These are phyloP conservation scores for Pogona vitticeps DNA, from an alignment of 2,113 vertebrate genomes.

Conservation along the genomic window DNA sequence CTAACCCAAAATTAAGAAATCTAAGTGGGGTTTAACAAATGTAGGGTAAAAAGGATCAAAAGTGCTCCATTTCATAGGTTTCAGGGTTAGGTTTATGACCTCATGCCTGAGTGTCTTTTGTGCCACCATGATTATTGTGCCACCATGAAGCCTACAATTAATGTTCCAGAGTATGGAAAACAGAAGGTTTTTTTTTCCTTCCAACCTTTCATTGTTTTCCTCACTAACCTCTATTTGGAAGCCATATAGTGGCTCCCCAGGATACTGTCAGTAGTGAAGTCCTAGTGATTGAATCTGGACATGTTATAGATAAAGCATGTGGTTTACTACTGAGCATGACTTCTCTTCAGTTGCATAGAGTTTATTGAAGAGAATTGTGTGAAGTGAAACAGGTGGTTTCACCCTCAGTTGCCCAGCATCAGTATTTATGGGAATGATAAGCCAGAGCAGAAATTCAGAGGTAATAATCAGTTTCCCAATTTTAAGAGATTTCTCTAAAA, in stretches of 20 bases:
- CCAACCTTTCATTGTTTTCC: no score
- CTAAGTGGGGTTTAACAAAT: no score
- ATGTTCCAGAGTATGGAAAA: neutral
- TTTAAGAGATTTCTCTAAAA: neutral
- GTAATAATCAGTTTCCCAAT: neutral
- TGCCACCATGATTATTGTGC: neutral
- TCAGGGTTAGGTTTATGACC: no score
- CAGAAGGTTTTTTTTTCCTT: rapidly evolving
- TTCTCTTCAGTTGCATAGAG: neutral
- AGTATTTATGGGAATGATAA: neutral
- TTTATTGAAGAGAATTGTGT: neutral
- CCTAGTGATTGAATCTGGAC: neutral
- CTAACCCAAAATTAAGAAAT: no score
- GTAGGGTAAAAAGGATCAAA: no score
- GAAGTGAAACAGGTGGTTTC: neutral
- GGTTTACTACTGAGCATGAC: neutral
- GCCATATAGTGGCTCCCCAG: no score
- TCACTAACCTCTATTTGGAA: no score
- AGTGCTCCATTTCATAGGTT: no score
- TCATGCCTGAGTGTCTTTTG: no score
- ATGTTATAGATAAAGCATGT: neutral
- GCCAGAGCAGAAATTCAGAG: neutral
- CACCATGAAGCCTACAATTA: neutral
- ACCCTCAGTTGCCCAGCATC: neutral
- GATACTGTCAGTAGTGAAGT: neutral